Evolutionary conservation across 2,888 invertebrate genomes (phyloP), one percentile per base, ranked within the genome.

Genomic region (Xylota sylvarum): DNA sequence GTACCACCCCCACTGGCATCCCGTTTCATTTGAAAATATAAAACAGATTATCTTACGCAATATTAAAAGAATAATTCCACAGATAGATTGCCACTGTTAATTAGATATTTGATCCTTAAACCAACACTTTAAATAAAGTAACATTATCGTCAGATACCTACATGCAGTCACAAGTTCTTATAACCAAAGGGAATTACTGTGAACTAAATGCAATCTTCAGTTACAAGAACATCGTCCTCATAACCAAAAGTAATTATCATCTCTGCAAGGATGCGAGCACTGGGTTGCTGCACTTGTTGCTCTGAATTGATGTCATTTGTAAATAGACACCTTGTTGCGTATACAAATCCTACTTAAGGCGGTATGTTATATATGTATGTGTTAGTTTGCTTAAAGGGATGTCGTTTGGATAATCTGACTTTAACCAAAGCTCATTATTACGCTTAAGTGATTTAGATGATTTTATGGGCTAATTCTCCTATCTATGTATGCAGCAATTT

Each of bases 41-140:
- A 43, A 50, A 12, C 50, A 19, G 19, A 19, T 48, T 19, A 19
- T 50, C 56, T 56, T 76, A 70, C 32, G 74, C 60, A 74, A 74
- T 62, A 14, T 40, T 46, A 46, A 72, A 84, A 56, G 46, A 73
- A 73, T 83, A 74, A 74, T 70, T 69, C 14, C 48, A 64, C 46
- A 65, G 50, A 72, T 19, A 80, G 17, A 81, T 77, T 77, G 50
- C 64, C 48, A 27, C 50, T 58, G 80, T 85, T 85, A 80, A 80
- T 80, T 80, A 70, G 84, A 74, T 70, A 85, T 80, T 80, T 85
- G 80, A 85, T 80, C 69, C 46, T 74, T 52, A 14, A 40, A n/a
- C 50, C 60, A 35, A 7, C 37, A 65, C 32, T 43, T 48, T 23
- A 64, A 52, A 62, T 70, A 52, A 65, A 55, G 81, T 81, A 85